Conservation (phyloP, 2,113 vertebrate genomes). For the Ceyx cyanopectus region DNA sequence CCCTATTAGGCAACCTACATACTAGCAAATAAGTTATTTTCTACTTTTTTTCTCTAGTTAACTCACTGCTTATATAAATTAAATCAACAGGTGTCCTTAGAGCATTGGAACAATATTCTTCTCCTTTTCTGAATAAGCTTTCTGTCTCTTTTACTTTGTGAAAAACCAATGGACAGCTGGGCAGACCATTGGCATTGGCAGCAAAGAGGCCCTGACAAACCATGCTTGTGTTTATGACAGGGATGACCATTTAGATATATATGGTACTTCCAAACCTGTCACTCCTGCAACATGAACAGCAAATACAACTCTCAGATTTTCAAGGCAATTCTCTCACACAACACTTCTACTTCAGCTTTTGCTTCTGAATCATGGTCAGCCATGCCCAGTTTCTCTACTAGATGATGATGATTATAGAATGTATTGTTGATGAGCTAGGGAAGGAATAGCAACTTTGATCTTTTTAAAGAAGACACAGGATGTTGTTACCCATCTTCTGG, state of each 20-base stretch:
- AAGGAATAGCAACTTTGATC: neutral
- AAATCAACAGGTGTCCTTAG: neutral
- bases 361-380: neutral
- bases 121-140: neutral
- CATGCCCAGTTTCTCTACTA: neutral
- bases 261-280: neutral
- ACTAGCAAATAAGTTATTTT: neutral
- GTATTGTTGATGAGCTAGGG: neutral
- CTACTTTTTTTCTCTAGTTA: neutral
- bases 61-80: neutral
- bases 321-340: neutral
- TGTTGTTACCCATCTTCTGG: neutral
- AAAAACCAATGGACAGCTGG: rapidly evolving
- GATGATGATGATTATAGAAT: neutral
- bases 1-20: neutral
- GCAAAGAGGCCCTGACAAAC: rapidly evolving
- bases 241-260: neutral
- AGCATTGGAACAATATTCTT: neutral
- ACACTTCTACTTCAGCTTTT: neutral
- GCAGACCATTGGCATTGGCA: rapidly evolving
- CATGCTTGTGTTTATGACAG: rapidly evolving
- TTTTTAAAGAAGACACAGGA: neutral
- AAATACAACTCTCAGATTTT: neutral
- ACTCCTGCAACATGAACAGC: rapidly evolving
- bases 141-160: neutral